Evolutionary conservation across 1,140 invertebrate species (phyloP).

Genomic region (Eupristina koningsbergeri): DNA sequence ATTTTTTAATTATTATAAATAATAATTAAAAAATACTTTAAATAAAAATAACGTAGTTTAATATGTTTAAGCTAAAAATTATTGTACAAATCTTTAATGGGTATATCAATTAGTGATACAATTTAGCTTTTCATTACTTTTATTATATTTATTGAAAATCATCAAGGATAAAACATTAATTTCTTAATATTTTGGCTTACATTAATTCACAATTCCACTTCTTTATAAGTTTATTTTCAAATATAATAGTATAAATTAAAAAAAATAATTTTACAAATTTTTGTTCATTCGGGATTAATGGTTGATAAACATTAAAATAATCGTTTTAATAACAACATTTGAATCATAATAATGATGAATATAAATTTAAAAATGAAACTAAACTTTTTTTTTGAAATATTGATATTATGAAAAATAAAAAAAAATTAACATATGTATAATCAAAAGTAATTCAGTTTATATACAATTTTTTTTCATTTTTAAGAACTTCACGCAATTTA

Average conservation of each 20-base stretch:
- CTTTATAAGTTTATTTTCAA: constrained; percentile 18
- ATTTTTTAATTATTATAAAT: too few relatives aligned
- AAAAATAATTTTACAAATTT: constrained; percentile 23
- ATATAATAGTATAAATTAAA: constrained; percentile 29
- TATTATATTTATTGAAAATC: constrained; percentile 48
- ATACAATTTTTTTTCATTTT: constrained; percentile 43
- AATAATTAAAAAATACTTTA: background rate
- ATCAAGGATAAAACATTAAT: constrained; percentile 42
- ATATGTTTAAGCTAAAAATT: background rate
- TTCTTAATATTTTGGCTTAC: constrained; percentile 34
- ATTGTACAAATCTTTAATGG: background rate
- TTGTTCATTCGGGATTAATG: constrained; percentile 7
- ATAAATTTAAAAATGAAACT: constrained; percentile 1
- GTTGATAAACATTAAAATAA: background rate
- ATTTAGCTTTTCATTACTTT: background rate
- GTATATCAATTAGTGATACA: background rate
- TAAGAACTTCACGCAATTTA: constrained; percentile 38
- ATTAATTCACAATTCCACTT: constrained; percentile 45
- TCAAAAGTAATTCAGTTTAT: constrained; percentile 25
- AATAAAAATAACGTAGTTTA: too few relatives aligned
- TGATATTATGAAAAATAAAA: constrained; percentile 12
- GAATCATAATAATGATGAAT: constrained; percentile 5
- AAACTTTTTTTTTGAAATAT: constrained; percentile 20
- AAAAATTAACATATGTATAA: constrained; percentile 9
- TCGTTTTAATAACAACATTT: background rate